Evolutionary conservation across 2,888 invertebrate genomes (phyloP).

Genomic region (Actias luna): DNA sequence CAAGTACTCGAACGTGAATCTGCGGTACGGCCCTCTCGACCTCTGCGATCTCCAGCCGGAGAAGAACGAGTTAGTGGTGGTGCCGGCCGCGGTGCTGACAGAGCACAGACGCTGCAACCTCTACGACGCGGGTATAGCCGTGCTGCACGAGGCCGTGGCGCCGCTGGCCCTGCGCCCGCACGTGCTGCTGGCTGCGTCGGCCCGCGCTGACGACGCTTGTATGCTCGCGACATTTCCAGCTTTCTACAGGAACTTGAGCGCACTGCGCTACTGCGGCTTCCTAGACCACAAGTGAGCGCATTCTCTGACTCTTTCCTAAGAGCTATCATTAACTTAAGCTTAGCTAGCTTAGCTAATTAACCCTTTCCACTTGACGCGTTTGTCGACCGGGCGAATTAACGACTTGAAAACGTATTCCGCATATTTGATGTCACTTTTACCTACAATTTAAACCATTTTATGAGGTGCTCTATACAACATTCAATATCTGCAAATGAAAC

Average conservation of each 20-base stretch:
- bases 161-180: constrained; percentile 22
- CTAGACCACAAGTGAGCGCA: not conserved
- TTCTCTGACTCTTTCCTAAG: not conserved
- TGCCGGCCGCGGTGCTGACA: not conserved
- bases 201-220: constrained; percentile 2
- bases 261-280: not conserved
- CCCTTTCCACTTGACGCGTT: too few species aligned
- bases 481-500: too few species aligned
- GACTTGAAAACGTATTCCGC: too few species aligned
- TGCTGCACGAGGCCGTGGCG: constrained; percentile 20
- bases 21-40: constrained; percentile 52
- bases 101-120: constrained; percentile 9
- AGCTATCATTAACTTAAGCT: too few species aligned
- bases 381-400: too few species aligned
- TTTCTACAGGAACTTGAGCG: not conserved
- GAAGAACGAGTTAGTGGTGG: constrained; percentile 15
- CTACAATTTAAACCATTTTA: too few species aligned
- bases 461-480: too few species aligned
- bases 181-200: constrained; percentile 11
- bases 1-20: constrained; percentile 69
- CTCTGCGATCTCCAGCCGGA: constrained; percentile 20
- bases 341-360: too few species aligned
- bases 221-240: not conserved
- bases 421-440: too few species aligned
- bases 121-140: not conserved